Percentiles rank a stretch among this genome's conserved stretches.
These are phyloP conservation scores for Dicycla oo DNA, from an alignment of 2,888 invertebrate genomes.

Conservation along the genomic window DNA sequence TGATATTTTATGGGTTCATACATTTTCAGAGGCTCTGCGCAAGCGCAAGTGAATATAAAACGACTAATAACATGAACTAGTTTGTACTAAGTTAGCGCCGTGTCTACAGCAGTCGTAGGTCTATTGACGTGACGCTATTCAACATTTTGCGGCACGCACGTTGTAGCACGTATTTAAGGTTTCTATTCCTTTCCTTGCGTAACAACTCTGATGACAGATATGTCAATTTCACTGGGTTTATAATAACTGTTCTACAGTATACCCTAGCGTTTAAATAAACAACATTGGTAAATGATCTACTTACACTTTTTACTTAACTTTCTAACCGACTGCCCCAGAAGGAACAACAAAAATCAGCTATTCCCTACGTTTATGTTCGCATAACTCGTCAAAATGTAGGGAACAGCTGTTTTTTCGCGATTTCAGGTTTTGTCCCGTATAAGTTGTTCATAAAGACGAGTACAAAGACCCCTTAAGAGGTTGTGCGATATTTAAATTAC, in stretches of 20 bases:
- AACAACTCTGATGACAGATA: constrained; percentile 65
- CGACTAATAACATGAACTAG: constrained; percentile 29
- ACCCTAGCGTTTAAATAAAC: not conserved
- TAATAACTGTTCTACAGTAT: not conserved
- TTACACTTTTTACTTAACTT: not conserved
- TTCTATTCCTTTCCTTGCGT: constrained; percentile 76
- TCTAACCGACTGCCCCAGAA: too few relatives aligned
- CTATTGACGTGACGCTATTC: constrained; percentile 53
- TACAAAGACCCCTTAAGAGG: too few relatives aligned
- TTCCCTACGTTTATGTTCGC: too few relatives aligned
- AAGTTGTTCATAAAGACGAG: too few relatives aligned
- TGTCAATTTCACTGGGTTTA: constrained; percentile 69
- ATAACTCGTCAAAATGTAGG: too few relatives aligned
- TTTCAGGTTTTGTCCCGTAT: too few relatives aligned
- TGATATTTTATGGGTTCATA: constrained; percentile 43
- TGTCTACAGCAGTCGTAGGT: constrained; percentile 43
- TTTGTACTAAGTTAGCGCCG: constrained; percentile 12
- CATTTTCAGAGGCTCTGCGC: constrained; percentile 29
- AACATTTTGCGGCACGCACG: constrained; percentile 67
- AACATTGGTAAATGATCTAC: not conserved
- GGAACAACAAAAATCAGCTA: too few relatives aligned
- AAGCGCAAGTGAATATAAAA: constrained; percentile 35
- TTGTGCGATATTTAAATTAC: too few relatives aligned
- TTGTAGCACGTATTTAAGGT: constrained; percentile 71
- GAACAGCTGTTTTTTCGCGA: too few relatives aligned